These are phyloP conservation scores for Amphipyra tragopoginis DNA, from an alignment of 2,888 invertebrate species.

Conservation along the genomic window DNA sequence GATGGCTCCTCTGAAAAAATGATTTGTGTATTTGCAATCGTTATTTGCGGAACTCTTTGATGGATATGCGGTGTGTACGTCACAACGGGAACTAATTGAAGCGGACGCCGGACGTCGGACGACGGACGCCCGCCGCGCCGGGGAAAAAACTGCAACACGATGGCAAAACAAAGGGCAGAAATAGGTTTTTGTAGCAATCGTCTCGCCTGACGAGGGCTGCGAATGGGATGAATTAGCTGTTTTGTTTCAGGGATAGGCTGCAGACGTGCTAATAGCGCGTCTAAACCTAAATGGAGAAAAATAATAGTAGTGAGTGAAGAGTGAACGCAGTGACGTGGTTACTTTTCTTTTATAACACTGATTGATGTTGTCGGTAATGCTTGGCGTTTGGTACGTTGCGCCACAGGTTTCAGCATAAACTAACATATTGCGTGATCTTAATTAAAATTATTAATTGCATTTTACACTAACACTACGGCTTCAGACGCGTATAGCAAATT, in stretches of 20 bases:
- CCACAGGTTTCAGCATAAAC: too few species aligned
- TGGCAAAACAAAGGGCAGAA: slow-evolving; percentile 62
- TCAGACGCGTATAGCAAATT: too few species aligned
- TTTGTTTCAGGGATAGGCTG: slow-evolving; percentile 60
- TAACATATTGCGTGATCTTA: too few species aligned
- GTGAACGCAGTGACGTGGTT: too few species aligned
- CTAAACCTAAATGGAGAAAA: too few species aligned
- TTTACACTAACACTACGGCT: too few species aligned
- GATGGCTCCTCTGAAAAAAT: slow-evolving; percentile 21
- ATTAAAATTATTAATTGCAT: too few species aligned
- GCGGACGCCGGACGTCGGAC: slow-evolving; percentile 43
- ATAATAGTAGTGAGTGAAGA: too few species aligned
- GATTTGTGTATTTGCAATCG: slow-evolving; percentile 47
- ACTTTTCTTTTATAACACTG: too few species aligned
- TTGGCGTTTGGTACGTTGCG: too few species aligned
- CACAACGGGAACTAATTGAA: slow-evolving; percentile 68
- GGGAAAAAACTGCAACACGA: slow-evolving; percentile 62
- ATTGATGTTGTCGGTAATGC: too few species aligned
- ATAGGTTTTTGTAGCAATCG: slow-evolving; percentile 66
- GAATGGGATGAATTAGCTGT: slow-evolving; percentile 67
- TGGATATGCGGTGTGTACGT: slow-evolving; percentile 55
- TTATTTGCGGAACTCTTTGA: slow-evolving; percentile 54
- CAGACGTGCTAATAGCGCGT: slow-evolving; percentile 46
- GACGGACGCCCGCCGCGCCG: slow-evolving; percentile 10
- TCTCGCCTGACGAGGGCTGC: slow-evolving; percentile 50